A percentile compares a stretch with the other conserved stretches of the same genome.
These are phyloP conservation scores for Drosophila elegans DNA, from an alignment of 1,140 invertebrate genomes.

Conservation along the genomic window DNA sequence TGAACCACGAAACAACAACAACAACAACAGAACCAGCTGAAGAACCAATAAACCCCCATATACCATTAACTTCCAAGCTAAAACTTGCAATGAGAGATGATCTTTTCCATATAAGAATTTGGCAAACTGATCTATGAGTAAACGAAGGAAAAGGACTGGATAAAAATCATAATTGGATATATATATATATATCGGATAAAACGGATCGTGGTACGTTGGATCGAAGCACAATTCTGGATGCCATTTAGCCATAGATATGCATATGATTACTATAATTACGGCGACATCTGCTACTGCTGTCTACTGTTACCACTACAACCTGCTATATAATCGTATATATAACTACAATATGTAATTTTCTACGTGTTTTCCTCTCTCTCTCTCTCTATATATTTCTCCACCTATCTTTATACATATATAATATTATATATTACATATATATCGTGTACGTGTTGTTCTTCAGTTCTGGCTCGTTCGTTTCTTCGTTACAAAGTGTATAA, in stretches of 20 bases:
- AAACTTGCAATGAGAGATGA: slow-evolving; percentile 21
- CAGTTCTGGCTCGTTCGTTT: slow-evolving; percentile 79
- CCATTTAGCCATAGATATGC: slow-evolving; percentile 26
- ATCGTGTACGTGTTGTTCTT: slow-evolving; percentile 76
- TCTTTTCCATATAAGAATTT: slow-evolving; percentile 24
- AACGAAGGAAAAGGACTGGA: slow-evolving; percentile 25
- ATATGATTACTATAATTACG: slow-evolving; percentile 20
- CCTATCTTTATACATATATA: slow-evolving; percentile 46
- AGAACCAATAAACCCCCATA: slow-evolving; percentile 25
- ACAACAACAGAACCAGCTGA: slow-evolving; percentile 29
- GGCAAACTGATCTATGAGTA: slow-evolving; percentile 42
- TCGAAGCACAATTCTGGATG: slow-evolving; percentile 34
- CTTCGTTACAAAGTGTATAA: slow-evolving; percentile 51
- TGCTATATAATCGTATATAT: slow-evolving; percentile 70
- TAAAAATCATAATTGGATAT: slow-evolving; percentile 1
- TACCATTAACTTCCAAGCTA: slow-evolving; percentile 23
- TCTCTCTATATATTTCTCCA: slow-evolving; percentile 17
- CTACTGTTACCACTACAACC: slow-evolving; percentile 55
- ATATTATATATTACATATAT: slow-evolving; percentile 51
- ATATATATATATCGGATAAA: not conserved
- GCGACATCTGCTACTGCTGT: slow-evolving; percentile 51
- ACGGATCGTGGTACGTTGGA: slow-evolving; percentile 42
- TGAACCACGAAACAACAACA: slow-evolving; percentile 17
- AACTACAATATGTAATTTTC: slow-evolving; percentile 72
- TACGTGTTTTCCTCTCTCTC: slow-evolving; percentile 69